Percentiles rank a stretch among this genome's conserved stretches.
Evolutionary conservation across 2,888 invertebrate species (phyloP).

Genomic region (Dryococelus australis): DNA sequence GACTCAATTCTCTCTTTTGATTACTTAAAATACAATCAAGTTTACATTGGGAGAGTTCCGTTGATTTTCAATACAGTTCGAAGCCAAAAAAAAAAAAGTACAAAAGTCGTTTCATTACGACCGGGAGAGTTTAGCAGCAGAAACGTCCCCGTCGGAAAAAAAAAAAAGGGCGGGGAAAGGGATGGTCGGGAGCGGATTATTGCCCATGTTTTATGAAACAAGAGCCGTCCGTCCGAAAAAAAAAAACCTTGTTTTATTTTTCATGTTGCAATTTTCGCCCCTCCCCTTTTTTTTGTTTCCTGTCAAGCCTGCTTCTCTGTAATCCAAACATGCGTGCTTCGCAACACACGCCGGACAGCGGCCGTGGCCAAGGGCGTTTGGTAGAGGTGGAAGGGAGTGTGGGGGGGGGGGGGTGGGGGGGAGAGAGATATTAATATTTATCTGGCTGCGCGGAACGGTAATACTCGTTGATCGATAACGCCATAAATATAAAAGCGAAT

Average conservation of each 20-base stretch:
- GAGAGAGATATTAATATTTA: not conserved
- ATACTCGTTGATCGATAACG: conserved; percentile 9
- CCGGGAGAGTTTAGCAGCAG: not conserved
- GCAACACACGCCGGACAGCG: not conserved
- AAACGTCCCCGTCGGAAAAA: not conserved
- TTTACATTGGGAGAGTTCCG: not conserved
- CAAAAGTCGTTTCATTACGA: not conserved
- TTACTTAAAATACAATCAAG: not conserved
- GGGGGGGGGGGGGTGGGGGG: not conserved
- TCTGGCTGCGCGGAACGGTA: not conserved
- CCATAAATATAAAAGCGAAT: not conserved
- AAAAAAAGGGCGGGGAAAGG: not conserved
- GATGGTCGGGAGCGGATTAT: not conserved
- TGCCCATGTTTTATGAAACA: conserved; percentile 10
- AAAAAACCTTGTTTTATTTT: not conserved
- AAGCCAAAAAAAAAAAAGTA: not conserved
- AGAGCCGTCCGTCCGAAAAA: not conserved
- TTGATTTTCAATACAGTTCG: not conserved
- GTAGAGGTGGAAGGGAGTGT: not conserved
- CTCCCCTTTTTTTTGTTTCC: not conserved
- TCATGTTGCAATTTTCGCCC: not conserved
- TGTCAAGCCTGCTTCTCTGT: conserved; percentile 11
- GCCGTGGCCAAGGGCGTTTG: too few species aligned
- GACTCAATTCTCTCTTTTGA: not conserved
- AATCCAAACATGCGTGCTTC: not conserved